phyloP scores from a whole-genome alignment of 2,113 vertebrate genomes.

The Pygoscelis adeliae region DNA sequence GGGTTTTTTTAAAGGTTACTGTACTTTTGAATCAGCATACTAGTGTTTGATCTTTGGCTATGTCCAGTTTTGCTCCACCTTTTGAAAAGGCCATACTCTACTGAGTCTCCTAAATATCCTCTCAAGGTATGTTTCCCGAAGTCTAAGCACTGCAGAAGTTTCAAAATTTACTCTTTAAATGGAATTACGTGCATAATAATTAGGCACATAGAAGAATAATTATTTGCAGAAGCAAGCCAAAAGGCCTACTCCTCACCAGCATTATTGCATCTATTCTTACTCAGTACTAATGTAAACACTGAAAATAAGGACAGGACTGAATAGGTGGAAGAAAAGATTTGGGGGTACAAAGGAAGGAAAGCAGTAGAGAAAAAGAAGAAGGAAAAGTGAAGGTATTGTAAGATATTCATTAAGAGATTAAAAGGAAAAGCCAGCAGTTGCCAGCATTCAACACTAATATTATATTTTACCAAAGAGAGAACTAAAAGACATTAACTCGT shows the following conservation, averaged over 20 bases:
- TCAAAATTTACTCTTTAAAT: background rate
- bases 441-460: background rate
- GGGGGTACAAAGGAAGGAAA: background rate
- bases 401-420: background rate
- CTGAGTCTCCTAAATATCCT: background rate
- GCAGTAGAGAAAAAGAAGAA: background rate
- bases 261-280: background rate
- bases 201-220: background rate
- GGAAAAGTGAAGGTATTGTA: background rate
- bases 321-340: background rate
- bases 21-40: background rate
- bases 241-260: background rate
- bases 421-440: slow-evolving; percentile 6
- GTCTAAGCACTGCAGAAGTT: background rate
- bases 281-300: background rate
- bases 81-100: background rate
- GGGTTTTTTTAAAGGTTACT: background rate
- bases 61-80: background rate
- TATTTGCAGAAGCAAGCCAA: background rate
- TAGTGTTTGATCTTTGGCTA: background rate
- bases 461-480: slow-evolving; percentile 20
- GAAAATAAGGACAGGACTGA: background rate
- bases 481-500: slow-evolving; percentile 31
- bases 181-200: background rate
- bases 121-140: background rate